These are phyloP conservation scores for Eidolon helvum DNA, from an alignment of 2,113 vertebrate species.

Conservation along the genomic window DNA sequence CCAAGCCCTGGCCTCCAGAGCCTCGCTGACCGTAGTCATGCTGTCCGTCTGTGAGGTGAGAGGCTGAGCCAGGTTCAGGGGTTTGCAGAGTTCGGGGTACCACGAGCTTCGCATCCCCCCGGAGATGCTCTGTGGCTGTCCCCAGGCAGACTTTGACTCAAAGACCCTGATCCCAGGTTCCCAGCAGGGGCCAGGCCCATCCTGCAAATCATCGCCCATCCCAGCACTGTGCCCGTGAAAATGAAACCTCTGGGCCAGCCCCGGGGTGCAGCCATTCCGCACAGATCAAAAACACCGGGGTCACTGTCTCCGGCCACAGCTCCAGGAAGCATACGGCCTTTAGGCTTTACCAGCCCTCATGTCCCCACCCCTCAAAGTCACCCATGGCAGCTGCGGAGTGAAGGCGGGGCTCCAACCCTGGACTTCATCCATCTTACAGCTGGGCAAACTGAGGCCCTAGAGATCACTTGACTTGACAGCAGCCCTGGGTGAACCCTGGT, in stretches of 20 bases:
- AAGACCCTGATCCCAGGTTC: not conserved
- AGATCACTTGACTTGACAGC: not conserved
- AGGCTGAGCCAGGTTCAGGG: not conserved
- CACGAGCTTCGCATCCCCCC: not conserved
- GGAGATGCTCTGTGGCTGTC: not conserved
- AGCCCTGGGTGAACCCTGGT: not conserved
- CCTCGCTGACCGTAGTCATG: too few relatives aligned
- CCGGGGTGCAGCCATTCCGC: not conserved
- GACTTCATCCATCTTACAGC: too few relatives aligned
- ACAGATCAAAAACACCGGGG: not conserved
- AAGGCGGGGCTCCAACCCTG: not conserved
- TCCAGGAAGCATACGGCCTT: fast-evolving
- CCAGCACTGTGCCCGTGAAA: not conserved
- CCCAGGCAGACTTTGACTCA: not conserved
- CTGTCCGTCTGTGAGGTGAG: not conserved
- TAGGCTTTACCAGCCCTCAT: not conserved
- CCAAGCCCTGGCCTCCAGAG: too few relatives aligned
- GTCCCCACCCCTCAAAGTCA: not conserved
- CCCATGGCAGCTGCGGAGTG: fast-evolving
- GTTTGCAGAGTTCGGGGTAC: too few relatives aligned
- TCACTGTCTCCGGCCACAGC: not conserved
- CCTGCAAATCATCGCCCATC: not conserved
- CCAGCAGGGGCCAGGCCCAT: not conserved
- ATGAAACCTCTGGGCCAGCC: not conserved
- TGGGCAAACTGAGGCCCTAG: not conserved